phyloP scores from a whole-genome alignment of 2,113 vertebrate species.

The Alexandromys fortis region DNA sequence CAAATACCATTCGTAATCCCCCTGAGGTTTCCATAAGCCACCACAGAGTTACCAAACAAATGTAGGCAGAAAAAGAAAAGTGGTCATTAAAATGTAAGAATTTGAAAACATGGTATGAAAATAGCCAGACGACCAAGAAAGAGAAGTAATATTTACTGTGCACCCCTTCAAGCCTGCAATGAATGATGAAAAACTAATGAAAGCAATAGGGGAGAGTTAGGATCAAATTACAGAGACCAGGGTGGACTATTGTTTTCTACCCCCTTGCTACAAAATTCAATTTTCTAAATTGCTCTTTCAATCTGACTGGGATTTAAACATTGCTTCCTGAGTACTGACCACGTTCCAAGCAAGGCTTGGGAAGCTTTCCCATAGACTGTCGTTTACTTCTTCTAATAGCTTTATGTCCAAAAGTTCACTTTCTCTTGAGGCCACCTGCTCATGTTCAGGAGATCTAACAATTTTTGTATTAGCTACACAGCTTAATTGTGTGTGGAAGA shows the following conservation, averaged over 20 bases:
- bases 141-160: neutral
- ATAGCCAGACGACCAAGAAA: constrained; percentile 18
- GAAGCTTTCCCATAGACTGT: constrained; percentile 36
- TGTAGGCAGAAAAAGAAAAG: constrained; percentile 18
- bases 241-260: neutral
- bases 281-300: constrained; percentile 32
- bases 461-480: constrained; percentile 22
- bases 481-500: constrained; percentile 57
- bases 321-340: constrained; percentile 41
- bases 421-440: constrained; percentile 33
- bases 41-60: constrained; percentile 22
- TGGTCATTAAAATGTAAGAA: neutral
- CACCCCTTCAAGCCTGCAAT: neutral
- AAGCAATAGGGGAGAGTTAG: neutral
- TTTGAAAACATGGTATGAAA: neutral
- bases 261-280: neutral
- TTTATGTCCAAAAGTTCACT: constrained; percentile 42
- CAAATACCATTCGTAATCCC: neutral
- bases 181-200: neutral
- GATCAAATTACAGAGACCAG: neutral
- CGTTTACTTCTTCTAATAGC: constrained; percentile 23
- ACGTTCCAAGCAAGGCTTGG: constrained; percentile 38
- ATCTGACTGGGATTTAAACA: constrained; percentile 23
- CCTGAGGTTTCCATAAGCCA: constrained; percentile 2
- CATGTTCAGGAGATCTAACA: neutral